A percentile compares a stretch with the other conserved stretches of the same genome.
These are phyloP conservation scores for Rutpela maculata DNA, from an alignment of 2,888 invertebrate genomes.

Conservation along the genomic window DNA sequence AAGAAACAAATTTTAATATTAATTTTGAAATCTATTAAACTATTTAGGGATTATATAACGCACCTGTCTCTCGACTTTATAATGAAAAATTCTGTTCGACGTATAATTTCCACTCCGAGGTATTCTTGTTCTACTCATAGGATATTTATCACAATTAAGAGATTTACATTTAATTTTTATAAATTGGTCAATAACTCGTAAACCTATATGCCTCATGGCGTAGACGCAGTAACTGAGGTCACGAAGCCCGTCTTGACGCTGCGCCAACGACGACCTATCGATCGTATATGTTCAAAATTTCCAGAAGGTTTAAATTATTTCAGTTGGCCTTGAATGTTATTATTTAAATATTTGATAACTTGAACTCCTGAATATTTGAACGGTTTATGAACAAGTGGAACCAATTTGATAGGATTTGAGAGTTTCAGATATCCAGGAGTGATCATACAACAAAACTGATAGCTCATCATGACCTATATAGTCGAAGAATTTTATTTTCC, in stretches of 20 bases:
- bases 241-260: constrained; percentile 44
- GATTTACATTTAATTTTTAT: constrained; percentile 38
- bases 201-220: constrained; percentile 53
- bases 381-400: too few species aligned
- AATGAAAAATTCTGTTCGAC: background rate
- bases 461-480: too few species aligned
- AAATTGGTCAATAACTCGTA: constrained; percentile 40
- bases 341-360: too few species aligned
- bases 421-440: too few species aligned
- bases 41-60: constrained; percentile 4
- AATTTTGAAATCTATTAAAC: background rate
- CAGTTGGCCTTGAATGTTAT: background rate
- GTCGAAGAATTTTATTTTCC: too few species aligned
- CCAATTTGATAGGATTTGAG: too few species aligned
- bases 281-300: constrained; percentile 36
- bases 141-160: constrained; percentile 36
- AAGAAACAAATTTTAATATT: background rate
- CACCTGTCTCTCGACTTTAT: constrained; percentile 23
- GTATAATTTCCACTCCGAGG: constrained; percentile 1
- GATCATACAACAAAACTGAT: too few species aligned
- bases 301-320: constrained; percentile 18
- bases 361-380: too few species aligned
- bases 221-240: constrained; percentile 48
- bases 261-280: constrained; percentile 50
- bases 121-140: background rate